Percentiles rank a stretch among this genome's conserved stretches.
These are phyloP conservation scores for Pygmarrhopalites habei DNA, from an alignment of 1,140 invertebrate species.

Conservation along the genomic window DNA sequence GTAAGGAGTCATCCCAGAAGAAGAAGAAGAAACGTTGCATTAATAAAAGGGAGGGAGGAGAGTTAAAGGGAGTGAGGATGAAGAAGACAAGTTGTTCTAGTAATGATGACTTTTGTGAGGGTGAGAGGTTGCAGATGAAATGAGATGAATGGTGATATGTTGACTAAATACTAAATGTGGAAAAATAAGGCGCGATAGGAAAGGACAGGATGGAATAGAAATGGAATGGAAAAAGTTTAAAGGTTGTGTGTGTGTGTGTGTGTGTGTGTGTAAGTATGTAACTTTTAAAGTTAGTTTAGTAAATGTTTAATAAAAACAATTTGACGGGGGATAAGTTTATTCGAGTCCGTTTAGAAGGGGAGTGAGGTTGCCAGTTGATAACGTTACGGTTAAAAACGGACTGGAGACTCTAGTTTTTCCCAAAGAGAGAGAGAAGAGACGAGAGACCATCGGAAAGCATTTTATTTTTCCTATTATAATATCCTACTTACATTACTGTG, in stretches of 20 bases:
- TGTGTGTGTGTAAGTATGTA: too few relatives aligned
- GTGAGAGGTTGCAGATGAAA: slow-evolving; percentile 4
- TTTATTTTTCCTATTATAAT: too few relatives aligned
- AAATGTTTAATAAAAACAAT: too few relatives aligned
- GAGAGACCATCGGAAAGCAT: too few relatives aligned
- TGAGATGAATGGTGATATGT: slow-evolving; percentile 2
- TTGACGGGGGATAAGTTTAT: slow-evolving; percentile 10
- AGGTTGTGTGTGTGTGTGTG: not conserved
- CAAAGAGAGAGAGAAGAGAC: not conserved
- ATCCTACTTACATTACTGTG: too few relatives aligned
- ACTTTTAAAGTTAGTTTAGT: too few relatives aligned
- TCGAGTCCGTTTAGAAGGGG: not conserved
- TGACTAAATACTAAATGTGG: not conserved
- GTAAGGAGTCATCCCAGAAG: too few relatives aligned
- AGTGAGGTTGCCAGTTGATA: not conserved
- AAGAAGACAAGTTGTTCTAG: too few relatives aligned
- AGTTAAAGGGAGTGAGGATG: too few relatives aligned
- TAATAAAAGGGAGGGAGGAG: too few relatives aligned
- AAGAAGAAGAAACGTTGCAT: too few relatives aligned
- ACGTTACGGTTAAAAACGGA: slow-evolving; percentile 10
- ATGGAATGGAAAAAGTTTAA: not conserved
- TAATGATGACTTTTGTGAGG: not conserved
- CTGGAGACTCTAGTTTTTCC: slow-evolving; percentile 5
- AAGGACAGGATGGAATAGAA: not conserved
- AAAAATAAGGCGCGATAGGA: slow-evolving; percentile 9